Evolutionary conservation across 23 tunicate genomes (phyloP).

Genomic region (Trididemnum miniatum): DNA sequence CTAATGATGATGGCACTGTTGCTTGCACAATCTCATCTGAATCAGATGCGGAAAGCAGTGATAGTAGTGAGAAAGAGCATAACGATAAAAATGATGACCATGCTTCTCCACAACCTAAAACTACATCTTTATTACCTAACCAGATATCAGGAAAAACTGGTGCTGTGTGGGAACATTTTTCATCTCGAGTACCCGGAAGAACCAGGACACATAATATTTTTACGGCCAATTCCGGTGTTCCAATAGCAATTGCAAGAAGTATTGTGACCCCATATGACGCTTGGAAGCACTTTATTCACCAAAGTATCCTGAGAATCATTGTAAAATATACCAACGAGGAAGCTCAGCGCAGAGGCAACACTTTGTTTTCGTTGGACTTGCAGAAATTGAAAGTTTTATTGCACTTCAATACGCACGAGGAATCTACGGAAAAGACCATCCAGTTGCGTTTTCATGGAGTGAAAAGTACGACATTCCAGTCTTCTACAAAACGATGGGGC

Average conservation of each 20-base stretch:
- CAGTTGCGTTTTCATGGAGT: slow-evolving; percentile 18
- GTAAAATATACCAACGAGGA: background rate
- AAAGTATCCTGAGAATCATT: background rate
- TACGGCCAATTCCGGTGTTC: background rate
- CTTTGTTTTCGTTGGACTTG: background rate
- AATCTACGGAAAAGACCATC: slow-evolving; percentile 17
- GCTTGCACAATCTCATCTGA: background rate
- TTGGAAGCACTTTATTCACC: slow-evolving; percentile 10
- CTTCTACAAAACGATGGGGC: slow-evolving; percentile 1
- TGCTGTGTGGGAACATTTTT: background rate
- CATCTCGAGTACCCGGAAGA: background rate
- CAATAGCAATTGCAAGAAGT: slow-evolving; percentile 3
- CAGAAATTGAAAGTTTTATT: slow-evolving; percentile 5
- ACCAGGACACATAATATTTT: background rate
- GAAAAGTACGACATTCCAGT: background rate
- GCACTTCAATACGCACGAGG: background rate
- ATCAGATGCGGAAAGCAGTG: background rate
- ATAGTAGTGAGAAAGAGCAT: too few species aligned
- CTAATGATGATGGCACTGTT: background rate
- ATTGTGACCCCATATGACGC: slow-evolving; percentile 19
- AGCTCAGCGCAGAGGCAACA: slow-evolving; percentile 17
- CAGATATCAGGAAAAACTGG: background rate
- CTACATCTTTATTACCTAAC: background rate
- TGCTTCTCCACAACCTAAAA: background rate
- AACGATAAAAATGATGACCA: background rate